A percentile compares a stretch with the other conserved stretches of the same genome.
Evolutionary conservation across 2,113 vertebrate species (phyloP).

Genomic region (Tautogolabrus adspersus): DNA sequence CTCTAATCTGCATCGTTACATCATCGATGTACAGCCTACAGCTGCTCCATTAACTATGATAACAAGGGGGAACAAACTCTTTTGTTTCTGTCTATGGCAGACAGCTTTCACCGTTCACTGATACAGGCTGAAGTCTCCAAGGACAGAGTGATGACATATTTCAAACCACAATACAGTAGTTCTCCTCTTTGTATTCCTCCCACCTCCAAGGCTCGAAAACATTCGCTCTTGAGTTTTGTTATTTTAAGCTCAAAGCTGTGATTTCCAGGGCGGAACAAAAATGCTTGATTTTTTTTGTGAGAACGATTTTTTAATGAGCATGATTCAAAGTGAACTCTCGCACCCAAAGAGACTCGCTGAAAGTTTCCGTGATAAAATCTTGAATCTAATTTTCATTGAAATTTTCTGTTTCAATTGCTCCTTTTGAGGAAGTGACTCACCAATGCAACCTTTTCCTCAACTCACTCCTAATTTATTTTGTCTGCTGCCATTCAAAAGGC

Average conservation of each 20-base stretch:
- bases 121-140: constrained; percentile 63
- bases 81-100: constrained; percentile 55
- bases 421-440: constrained; percentile 46
- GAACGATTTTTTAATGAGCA: constrained; percentile 50
- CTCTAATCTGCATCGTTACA: constrained; percentile 72
- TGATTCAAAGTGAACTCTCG: constrained; percentile 56
- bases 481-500: constrained; percentile 5
- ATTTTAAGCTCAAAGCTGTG: constrained; percentile 32
- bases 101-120: constrained; percentile 58
- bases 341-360: constrained; percentile 37
- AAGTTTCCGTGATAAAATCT: constrained; percentile 47
- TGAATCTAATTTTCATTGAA: constrained; percentile 49
- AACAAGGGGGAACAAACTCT: constrained; percentile 63
- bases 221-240: constrained; percentile 34
- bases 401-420: constrained; percentile 38
- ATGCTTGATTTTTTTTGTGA: constrained; percentile 25
- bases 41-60: constrained; percentile 75
- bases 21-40: constrained; percentile 66
- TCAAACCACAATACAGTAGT: constrained; percentile 47
- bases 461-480: constrained; percentile 29
- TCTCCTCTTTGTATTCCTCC: constrained; percentile 44
- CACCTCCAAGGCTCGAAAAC: constrained; percentile 43
- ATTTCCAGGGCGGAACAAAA: constrained; percentile 33
- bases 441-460: constrained; percentile 37
- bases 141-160: constrained; percentile 61